Percentiles rank a stretch among this genome's conserved stretches.
These are phyloP conservation scores for Cyclura pinguis DNA, from an alignment of 2,797 vertebrate species.

Conservation along the genomic window DNA sequence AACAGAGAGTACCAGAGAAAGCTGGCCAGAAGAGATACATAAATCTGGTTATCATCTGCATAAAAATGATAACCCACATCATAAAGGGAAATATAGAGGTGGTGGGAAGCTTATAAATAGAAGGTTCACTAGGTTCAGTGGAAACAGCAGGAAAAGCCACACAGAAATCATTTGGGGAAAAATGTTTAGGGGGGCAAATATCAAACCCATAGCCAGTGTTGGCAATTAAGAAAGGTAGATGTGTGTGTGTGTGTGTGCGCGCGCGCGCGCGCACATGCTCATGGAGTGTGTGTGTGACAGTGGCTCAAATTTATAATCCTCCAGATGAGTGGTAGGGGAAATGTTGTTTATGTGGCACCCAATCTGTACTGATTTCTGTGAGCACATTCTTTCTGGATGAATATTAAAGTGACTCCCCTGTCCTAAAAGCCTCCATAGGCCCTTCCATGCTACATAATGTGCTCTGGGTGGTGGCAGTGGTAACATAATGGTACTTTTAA, in stretches of 20 bases:
- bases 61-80: background rate
- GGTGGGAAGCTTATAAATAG: background rate
- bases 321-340: too few relatives aligned
- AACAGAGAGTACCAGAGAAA: conserved; percentile 18
- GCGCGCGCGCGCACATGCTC: background rate
- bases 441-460: too few relatives aligned
- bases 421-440: too few relatives aligned
- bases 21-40: background rate
- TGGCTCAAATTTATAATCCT: too few relatives aligned
- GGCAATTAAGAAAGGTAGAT: background rate
- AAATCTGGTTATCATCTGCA: background rate
- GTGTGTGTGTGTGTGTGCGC: background rate
- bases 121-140: background rate
- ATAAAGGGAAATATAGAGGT: background rate
- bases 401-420: too few relatives aligned
- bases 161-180: background rate
- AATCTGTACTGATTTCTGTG: too few relatives aligned
- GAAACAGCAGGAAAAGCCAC: background rate
- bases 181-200: background rate
- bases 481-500: too few relatives aligned
- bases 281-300: too few relatives aligned
- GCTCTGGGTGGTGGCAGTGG: too few relatives aligned
- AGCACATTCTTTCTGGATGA: too few relatives aligned
- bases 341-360: too few relatives aligned
- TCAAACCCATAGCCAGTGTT: background rate